phyloP scores from a whole-genome alignment of 1,140 invertebrate species.

The Ectropis grisescens region DNA sequence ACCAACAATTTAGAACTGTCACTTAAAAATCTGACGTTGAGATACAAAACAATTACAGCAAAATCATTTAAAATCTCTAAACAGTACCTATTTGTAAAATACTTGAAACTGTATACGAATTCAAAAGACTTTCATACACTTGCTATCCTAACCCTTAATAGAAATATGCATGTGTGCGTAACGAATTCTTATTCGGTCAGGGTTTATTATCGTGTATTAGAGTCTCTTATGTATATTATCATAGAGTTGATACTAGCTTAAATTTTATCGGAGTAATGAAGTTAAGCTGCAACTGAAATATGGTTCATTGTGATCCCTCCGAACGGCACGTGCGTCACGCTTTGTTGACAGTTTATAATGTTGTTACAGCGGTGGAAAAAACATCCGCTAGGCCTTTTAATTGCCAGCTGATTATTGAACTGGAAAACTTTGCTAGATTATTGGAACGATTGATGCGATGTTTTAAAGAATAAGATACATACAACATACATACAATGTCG shows the following conservation, averaged over 20 bases:
- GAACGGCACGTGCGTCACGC: slow-evolving; percentile 21
- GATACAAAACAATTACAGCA: too few species aligned
- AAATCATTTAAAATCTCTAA: too few species aligned
- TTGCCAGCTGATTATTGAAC: too few species aligned
- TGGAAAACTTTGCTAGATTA: too few species aligned
- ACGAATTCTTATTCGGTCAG: slow-evolving; percentile 26
- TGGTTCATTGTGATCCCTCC: background rate
- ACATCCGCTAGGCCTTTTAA: slow-evolving; percentile 9
- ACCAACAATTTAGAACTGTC: too few species aligned
- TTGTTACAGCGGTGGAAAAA: slow-evolving; percentile 20
- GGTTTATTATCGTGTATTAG: slow-evolving; percentile 1
- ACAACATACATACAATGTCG: too few species aligned
- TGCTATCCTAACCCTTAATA: slow-evolving; percentile 35
- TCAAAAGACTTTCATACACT: slow-evolving; percentile 15
- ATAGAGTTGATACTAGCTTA: too few species aligned
- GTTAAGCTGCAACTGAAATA: too few species aligned
- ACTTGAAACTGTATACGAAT: slow-evolving; percentile 13
- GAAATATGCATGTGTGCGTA: slow-evolving; percentile 41
- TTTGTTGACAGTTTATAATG: slow-evolving; percentile 7
- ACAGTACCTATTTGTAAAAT: slow-evolving; percentile 6
- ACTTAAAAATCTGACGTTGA: too few species aligned
- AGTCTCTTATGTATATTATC: background rate
- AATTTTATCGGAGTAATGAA: too few species aligned
- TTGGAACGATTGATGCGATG: too few species aligned
- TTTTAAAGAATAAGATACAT: too few species aligned